Percentiles rank a stretch among this genome's conserved stretches.
Conservation (phyloP, 2,888 invertebrate genomes). For the Netelia melanura region DNA sequence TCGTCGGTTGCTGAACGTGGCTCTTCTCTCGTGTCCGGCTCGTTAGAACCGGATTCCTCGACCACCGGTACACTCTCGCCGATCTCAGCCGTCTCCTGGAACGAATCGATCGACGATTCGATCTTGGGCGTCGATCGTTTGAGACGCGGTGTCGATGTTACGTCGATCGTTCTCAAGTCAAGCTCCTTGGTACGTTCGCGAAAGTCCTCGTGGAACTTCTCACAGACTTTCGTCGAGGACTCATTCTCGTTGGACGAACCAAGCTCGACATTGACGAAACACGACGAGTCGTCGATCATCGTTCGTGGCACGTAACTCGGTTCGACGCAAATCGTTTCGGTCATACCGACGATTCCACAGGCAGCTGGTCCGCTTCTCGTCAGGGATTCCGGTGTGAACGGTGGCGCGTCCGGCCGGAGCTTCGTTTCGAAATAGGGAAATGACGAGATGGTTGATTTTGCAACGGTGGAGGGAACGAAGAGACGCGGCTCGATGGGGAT, state of each 20-base stretch:
- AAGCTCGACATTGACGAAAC: conserved; percentile 73
- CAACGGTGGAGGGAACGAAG: conserved; percentile 26
- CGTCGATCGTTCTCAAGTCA: conserved; percentile 71
- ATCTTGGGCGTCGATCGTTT: conserved; percentile 67
- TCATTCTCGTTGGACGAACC: conserved; percentile 12
- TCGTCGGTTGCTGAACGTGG: conserved; percentile 47
- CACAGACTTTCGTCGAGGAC: not conserved
- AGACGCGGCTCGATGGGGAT: conserved; percentile 1
- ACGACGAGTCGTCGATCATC: conserved; percentile 66
- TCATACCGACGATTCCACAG: conserved; percentile 56
- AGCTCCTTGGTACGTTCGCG: conserved; percentile 59
- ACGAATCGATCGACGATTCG: conserved; percentile 57
- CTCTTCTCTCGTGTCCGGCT: conserved; percentile 35
- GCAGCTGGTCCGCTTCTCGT: conserved; percentile 44
- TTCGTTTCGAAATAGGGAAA: conserved; percentile 73
- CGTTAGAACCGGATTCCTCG: conserved; percentile 48
- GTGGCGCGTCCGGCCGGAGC: conserved; percentile 75
- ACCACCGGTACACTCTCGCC: conserved; percentile 58
- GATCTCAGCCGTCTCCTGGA: conserved; percentile 49
- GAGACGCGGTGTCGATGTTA: conserved; percentile 67
- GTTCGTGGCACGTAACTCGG: conserved; percentile 50
- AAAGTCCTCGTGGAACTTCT: conserved; percentile 29
- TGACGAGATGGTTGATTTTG: conserved; percentile 53
- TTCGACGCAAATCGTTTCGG: conserved; percentile 52
- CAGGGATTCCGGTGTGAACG: conserved; percentile 74